Evolutionary conservation across 2,888 invertebrate species (phyloP), one percentile per base, ranked within the genome.

Genomic region (Saturnia japonica): DNA sequence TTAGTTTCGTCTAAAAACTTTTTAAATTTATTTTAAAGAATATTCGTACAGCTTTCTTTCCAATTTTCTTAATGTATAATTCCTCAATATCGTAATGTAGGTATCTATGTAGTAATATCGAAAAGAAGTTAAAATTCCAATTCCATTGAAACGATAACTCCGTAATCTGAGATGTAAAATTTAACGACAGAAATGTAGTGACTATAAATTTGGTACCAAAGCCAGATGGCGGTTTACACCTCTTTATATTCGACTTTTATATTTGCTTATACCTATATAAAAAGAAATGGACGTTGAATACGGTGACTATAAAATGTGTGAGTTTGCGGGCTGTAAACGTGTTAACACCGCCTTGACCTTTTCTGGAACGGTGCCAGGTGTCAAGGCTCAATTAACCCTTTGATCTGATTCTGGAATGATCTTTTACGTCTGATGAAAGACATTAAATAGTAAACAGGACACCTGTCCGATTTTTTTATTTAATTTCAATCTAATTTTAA

Each of bases 341-440:
- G 85, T 88, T 87, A 88, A 80, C 79, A 79, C 77, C 78, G 81
- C 90, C 90, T 90, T 91, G 91, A 90, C 91, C 91, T 82, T 82
- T 72, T 76, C 74, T 78, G 72, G 78, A 82, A 78, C 82, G 82
- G 75, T 75, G 76, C 75, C 80, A 80, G 79, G 80, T 84, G 88
- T 90, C 90, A 90, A 89, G 91, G 90, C 79, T 77, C 78, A 74
- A 74, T 74, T 77, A 80, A 75, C 81, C 81, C 85, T 84, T 83
- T 79, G 81, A 83, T 83, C 82, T 78, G 84, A 82, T 82, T 80
- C 80, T n/a, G 1, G 40, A 81, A 78, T 78, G 78, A 77, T 73
- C 80, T 81, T n/a, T 79, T 70, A 42, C 42, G 54, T 43, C 42
- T n/a, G 67, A 25, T 67, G 67, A 67, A 54, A 67, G 51, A 66